Base-by-base conservation (phyloP, 2,113 vertebrate genomes). In the Thamnophis sirtalis region DNA sequence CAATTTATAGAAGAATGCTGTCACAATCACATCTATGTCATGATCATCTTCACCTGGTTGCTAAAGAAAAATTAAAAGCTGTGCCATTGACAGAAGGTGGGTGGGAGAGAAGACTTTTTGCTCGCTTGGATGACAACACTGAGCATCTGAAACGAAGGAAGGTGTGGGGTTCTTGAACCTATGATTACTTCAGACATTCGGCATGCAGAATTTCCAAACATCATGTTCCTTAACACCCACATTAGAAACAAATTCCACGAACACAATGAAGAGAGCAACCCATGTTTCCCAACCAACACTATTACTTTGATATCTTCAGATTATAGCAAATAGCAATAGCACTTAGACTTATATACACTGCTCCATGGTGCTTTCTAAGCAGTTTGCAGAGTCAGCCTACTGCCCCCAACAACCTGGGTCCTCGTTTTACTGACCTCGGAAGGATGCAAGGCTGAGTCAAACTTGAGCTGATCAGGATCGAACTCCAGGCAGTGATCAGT, bases 11-110 rank as follows among this genome's bases (percentile, higher is more conserved):
- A 55, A 63, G 10, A 10, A 28, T 54, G 28, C 5, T 9, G 0
- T 50, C 13, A 1, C 3, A 84, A 73, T n/a, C 89, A 5, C 0
- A 28, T 43, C 48, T 43, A 4, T 1, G 13, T 63, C 51, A 7
- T 28, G 68, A 86, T 19, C 86, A 0, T 53, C 53, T 38, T 91
- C 43, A 43, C 26, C 88, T 0, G 51, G 7, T 43, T 90, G 8
- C 91, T 50, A 55, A 93, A n/a, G 9, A 13, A 24, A 93, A 92
- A 3, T 0, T 28, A 2, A 17, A 91, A 92, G 93, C 92, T 84
- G 19, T 89, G 26, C 0, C 11, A 53, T 6, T 49, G 88, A 21
- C 28, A 88, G 88, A 89, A 38, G 89, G 7, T 86, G 4, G 19
- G 43, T 53, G 86, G 56, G 55, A 92, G 58, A 91, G 28, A 0